A percentile compares a stretch with the other conserved stretches of the same genome.
phyloP scores from a whole-genome alignment of 1,140 invertebrate genomes.

The Aphaenogaster rudis region DNA sequence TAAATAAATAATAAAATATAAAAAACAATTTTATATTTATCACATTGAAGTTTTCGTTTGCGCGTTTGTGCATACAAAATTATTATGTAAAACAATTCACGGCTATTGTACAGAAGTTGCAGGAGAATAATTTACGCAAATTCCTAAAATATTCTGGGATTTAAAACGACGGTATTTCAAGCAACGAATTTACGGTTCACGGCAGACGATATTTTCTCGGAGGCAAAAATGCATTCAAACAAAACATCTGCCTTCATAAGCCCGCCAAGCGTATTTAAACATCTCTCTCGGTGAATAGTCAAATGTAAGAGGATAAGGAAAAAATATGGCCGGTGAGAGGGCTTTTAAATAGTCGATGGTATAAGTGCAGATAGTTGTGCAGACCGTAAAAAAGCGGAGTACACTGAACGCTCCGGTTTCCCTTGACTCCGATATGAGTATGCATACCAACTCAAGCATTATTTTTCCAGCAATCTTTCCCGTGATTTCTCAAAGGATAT shows the following conservation, averaged over 20 bases:
- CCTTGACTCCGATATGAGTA: slow-evolving; percentile 57
- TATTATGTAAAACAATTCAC: neutral
- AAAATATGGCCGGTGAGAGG: neutral
- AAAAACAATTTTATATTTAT: neutral
- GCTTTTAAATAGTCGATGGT: neutral
- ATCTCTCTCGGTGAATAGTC: neutral
- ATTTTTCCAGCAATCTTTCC: slow-evolving; percentile 6
- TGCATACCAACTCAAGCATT: neutral
- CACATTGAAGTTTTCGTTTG: neutral
- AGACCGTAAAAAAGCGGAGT: neutral
- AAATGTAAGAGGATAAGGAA: neutral
- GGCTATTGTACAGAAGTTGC: neutral
- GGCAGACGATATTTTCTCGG: neutral
- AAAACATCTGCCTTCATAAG: neutral
- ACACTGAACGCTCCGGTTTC: slow-evolving; percentile 13
- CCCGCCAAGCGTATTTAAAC: neutral
- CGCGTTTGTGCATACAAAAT: neutral
- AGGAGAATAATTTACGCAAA: neutral
- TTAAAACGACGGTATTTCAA: neutral
- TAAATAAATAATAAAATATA: slow-evolving; percentile 4
- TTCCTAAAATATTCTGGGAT: neutral
- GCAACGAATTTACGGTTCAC: neutral
- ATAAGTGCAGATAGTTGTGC: neutral
- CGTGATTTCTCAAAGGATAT: neutral
- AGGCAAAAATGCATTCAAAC: neutral